Percentiles rank a stretch among this genome's conserved stretches.
phyloP scores from a whole-genome alignment of 2,888 invertebrate genomes.

The Odontothrips loti region DNA sequence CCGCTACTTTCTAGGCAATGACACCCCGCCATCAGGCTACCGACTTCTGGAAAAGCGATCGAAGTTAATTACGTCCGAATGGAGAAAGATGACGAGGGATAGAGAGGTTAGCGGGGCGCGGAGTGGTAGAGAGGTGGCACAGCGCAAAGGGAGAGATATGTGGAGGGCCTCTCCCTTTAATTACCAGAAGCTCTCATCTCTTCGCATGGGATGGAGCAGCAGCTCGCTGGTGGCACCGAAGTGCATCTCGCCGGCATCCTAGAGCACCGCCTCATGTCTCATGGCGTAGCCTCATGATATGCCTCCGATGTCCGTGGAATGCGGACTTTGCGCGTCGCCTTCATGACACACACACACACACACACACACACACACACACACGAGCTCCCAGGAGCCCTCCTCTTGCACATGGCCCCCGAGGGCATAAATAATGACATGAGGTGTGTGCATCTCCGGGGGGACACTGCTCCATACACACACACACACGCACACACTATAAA shows the following conservation, averaged over 20 bases:
- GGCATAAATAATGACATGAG: constrained; percentile 6
- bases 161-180: neutral
- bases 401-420: neutral
- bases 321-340: no score
- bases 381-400: neutral
- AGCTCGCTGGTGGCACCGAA: no score
- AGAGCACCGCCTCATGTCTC: no score
- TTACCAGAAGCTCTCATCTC: constrained; percentile 10
- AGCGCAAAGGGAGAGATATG: neutral
- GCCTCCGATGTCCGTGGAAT: no score
- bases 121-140: no score
- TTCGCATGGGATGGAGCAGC: neutral
- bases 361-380: neutral
- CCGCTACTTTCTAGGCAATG: neutral
- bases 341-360: neutral
- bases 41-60: constrained; percentile 13
- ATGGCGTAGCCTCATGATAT: no score
- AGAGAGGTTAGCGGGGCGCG: neutral
- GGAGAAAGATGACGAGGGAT: neutral
- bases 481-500: no score
- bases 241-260: no score
- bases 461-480: no score
- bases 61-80: constrained; percentile 5
- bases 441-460: neutral
- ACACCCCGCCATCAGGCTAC: neutral